Evolutionary conservation across 2,113 vertebrate species (phyloP), one percentile per base, ranked within the genome.

Genomic region (Natator depressus): DNA sequence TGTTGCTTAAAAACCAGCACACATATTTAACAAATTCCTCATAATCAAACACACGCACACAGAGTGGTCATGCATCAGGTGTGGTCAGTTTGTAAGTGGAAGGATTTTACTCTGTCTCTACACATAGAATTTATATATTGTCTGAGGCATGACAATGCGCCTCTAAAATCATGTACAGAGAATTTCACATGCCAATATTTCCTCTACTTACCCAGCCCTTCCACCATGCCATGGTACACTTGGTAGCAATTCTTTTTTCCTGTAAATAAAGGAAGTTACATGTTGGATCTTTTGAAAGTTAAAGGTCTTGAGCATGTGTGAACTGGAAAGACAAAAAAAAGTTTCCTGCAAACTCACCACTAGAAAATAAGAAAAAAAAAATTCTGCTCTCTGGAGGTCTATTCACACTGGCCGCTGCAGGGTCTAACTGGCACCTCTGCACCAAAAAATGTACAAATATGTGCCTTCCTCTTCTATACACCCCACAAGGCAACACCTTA

Each of bases 141-240:
- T 10, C 16, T n/a, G 9, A 72, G 16, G 65, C 65, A 38, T 17
- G 35, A 84, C 19, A 13, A 50, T 46, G 11, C 0, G 46, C 35
- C 75, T 42, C 29, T 10, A 80, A 90, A 93, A 88, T 0, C 0
- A 46, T 4, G 31, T 22, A 27, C 5, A 47, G 75, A 10, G 57
- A 3, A 20, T 42, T 10, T 86, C 62, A 76, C 31, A 79, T 38
- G 76, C 72, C 31, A 57, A 1, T 46, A 75, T 83, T 90, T 85
- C 19, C 1, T 91, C 42, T 94, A 97, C 97, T 96, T 83, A 97
- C 97, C 97, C 97, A 97, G 10, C 96, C 97, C 82, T 89, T 97
- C 97, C 97, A 97, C 97, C 97, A 97, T 0, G 97, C 97, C 97
- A 97, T 97, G 46, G 89, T 0, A 3, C 69, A 27, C 79, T 95